These are phyloP conservation scores for Acrobasis suavella DNA, from an alignment of 2,888 invertebrate genomes.

Conservation along the genomic window DNA sequence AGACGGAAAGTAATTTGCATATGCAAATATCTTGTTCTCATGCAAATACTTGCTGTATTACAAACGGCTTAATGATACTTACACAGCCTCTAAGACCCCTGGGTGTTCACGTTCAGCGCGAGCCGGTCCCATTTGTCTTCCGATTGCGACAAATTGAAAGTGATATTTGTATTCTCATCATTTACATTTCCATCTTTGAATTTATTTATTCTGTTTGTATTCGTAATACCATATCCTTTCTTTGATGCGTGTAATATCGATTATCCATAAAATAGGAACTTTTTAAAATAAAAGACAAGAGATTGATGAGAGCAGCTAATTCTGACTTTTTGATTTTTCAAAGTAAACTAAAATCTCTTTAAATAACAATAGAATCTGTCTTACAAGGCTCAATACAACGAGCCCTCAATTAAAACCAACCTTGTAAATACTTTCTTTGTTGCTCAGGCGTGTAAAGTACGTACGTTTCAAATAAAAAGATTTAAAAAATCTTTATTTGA, in stretches of 20 bases:
- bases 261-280: neutral
- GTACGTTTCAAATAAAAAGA: too few relatives aligned
- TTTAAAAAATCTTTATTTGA: too few relatives aligned
- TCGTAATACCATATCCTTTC: neutral
- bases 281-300: neutral
- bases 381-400: too few relatives aligned
- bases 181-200: conserved; percentile 13
- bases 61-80: conserved; percentile 74
- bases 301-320: neutral
- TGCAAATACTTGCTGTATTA: conserved; percentile 79
- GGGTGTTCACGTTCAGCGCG: conserved; percentile 42
- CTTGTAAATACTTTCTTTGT: too few relatives aligned
- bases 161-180: conserved; percentile 8
- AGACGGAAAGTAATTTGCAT: conserved; percentile 77
- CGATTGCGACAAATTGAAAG: conserved; percentile 36
- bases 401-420: too few relatives aligned
- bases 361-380: too few relatives aligned
- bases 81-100: conserved; percentile 59
- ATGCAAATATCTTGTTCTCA: conserved; percentile 77
- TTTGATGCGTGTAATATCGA: neutral
- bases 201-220: conserved; percentile 19
- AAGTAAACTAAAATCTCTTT: too few relatives aligned
- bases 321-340: neutral
- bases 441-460: too few relatives aligned
- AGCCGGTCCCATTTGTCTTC: conserved; percentile 53